These are phyloP conservation scores for Anarhynchus alexandrinus DNA, from an alignment of 2,113 vertebrate species.

Conservation along the genomic window DNA sequence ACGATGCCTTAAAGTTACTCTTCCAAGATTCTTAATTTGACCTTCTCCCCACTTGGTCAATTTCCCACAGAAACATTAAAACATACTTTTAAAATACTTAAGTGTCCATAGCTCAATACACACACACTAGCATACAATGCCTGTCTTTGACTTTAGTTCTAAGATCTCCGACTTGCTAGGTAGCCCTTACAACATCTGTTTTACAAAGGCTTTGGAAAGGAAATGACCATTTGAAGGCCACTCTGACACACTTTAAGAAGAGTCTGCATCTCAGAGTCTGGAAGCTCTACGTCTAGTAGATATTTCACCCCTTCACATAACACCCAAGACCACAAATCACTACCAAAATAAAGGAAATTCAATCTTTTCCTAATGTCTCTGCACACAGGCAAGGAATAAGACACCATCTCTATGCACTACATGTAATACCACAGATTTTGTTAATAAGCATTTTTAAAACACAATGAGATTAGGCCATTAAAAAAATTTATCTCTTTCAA, in stretches of 20 bases:
- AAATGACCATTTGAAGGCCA: background rate
- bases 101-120: background rate
- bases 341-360: background rate
- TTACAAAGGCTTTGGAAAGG: background rate
- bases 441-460: background rate
- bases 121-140: no score
- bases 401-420: no score
- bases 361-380: background rate
- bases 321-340: background rate
- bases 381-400: background rate
- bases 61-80: background rate
- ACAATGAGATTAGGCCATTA: background rate
- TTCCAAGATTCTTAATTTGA: no score
- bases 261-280: background rate
- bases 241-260: background rate
- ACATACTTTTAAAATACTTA: background rate
- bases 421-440: background rate
- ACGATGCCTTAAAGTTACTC: background rate
- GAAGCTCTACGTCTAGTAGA: background rate
- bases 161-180: background rate
- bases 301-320: background rate
- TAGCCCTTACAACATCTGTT: background rate
- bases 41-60: background rate
- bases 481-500: background rate
- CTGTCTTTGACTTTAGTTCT: background rate